phyloP scores from a whole-genome alignment of 2,888 invertebrate species.

The Brachyptera risi region DNA sequence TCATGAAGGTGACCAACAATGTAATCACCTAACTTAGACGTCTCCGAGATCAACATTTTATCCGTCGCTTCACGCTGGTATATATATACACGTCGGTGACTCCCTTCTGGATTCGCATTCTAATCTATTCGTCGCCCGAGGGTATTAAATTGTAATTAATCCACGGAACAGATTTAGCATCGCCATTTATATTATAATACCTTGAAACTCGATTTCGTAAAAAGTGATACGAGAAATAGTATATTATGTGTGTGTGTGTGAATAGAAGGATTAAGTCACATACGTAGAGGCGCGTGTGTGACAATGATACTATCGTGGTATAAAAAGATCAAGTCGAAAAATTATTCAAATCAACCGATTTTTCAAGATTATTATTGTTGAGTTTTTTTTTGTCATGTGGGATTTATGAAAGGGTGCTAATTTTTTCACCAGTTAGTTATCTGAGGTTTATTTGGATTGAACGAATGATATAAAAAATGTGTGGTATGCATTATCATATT shows the following conservation, averaged over 20 bases:
- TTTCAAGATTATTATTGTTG: background rate
- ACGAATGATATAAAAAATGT: too few relatives aligned
- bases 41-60: background rate
- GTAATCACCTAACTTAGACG: constrained; percentile 10
- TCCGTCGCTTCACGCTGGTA: background rate
- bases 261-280: background rate
- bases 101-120: background rate
- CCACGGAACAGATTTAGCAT: background rate
- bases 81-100: background rate
- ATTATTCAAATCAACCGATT: background rate
- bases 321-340: background rate
- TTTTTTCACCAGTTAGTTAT: too few relatives aligned
- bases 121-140: constrained; percentile 20
- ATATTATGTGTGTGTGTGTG: background rate
- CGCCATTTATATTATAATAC: background rate
- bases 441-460: too few relatives aligned
- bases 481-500: too few relatives aligned
- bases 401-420: background rate
- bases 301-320: background rate
- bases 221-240: background rate
- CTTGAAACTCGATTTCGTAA: background rate
- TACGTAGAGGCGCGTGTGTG: background rate
- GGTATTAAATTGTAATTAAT: constrained; percentile 29
- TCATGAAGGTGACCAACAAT: background rate
- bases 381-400: background rate